Percentiles rank a stretch among this genome's conserved stretches.
Conservation (phyloP, 2,113 vertebrate genomes). For the Charina bottae region DNA sequence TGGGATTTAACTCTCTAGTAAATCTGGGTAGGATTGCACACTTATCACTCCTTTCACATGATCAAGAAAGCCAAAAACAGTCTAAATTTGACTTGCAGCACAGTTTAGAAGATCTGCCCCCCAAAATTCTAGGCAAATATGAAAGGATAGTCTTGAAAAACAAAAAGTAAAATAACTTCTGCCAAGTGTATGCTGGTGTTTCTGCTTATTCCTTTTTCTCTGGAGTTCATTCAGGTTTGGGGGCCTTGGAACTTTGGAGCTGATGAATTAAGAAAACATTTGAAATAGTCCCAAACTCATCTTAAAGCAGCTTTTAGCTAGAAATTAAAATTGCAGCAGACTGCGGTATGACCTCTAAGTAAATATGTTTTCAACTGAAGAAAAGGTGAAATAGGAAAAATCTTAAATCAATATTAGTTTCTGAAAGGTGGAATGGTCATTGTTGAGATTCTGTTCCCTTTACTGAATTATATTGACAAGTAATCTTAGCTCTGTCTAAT, state of each 20-base stretch:
- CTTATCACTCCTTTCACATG: not conserved
- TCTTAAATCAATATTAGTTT: not conserved
- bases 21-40: not conserved
- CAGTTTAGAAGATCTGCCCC: not conserved
- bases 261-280: not conserved
- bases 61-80: rapidly evolving
- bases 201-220: not conserved
- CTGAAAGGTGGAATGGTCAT: not conserved
- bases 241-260: too few relatives aligned
- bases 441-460: not conserved
- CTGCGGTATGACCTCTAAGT: not conserved
- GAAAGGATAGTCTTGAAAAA: not conserved
- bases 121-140: not conserved
- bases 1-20: not conserved
- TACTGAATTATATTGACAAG: not conserved
- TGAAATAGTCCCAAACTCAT: not conserved
- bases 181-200: not conserved
- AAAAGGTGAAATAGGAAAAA: not conserved
- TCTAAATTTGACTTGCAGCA: not conserved
- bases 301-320: not conserved
- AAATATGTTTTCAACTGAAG: not conserved
- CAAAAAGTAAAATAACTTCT: not conserved
- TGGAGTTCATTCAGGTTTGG: not conserved
- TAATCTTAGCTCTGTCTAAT: not conserved
- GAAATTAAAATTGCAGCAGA: not conserved